Evolutionary conservation across 2,888 invertebrate genomes (phyloP), one percentile per base, ranked within the genome.

Genomic region (Zeuzera pyrina): DNA sequence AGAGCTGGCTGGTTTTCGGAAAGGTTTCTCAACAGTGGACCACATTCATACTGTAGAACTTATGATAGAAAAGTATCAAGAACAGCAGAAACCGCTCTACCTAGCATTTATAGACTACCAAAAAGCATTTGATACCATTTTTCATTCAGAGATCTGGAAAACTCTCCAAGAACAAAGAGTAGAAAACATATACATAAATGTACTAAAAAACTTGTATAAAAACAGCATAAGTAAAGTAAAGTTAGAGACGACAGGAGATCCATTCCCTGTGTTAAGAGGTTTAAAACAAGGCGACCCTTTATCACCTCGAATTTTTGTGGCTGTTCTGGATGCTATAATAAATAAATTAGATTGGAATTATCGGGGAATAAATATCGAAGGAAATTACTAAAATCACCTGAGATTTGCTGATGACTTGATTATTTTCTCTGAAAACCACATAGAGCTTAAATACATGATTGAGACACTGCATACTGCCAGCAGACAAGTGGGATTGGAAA

Each of bases 21-120:
- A 19, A 8, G 19, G 19, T 6, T 19, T 6, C 19, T 19, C 19
- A 6, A 19, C 19, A n/a, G n/a, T n/a, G n/a, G n/a, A n/a, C n/a
- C n/a, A n/a, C n/a, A n/a, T n/a, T n/a, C n/a, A n/a, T n/a, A 29
- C 29, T 5, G 5, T 29, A 10, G 29, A 29, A 11, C 29, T 33
- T 11, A 29, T 29, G 3, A 33, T 33, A 2, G 27, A 33, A 24
- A 34, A 26, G 12, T 34, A 30, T 10, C 34, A 34, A 30, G 34
- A 34, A n/a, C n/a, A n/a, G n/a, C n/a, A n/a, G n/a, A n/a, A n/a
- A n/a, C n/a, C n/a, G n/a, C n/a, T n/a, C n/a, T n/a, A n/a, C n/a
- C n/a, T n/a, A n/a, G n/a, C n/a, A n/a, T n/a, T n/a, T n/a, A n/a
- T n/a, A n/a, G n/a, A n/a, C n/a, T n/a, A n/a, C n/a, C n/a, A n/a